Base-by-base conservation (phyloP, 2,113 vertebrate species). In the Rhinogobius similis region DNA sequence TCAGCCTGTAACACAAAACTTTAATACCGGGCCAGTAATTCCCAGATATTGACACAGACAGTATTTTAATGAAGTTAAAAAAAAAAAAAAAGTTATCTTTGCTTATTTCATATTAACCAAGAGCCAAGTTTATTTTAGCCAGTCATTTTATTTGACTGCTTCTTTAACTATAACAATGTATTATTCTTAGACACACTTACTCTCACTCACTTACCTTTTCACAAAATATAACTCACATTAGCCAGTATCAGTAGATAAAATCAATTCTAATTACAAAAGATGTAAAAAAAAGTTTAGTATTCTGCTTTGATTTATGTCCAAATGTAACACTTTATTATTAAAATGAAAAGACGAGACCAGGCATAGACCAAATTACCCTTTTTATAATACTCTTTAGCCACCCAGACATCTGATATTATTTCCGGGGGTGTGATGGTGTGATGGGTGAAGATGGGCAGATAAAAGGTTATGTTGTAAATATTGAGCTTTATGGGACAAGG, bases 381-480 rank as follows among this genome's bases (percentile, higher is more conserved):
- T 61, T 61, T n/a, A 61, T 16, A 38, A 61, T 61, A 13, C 29
- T 3, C n/a, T 36, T 12, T 61, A 38, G 10, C 16, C 29, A 61
- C 18, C 56, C 16, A 32, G 16, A 10, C 24, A 27, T 27, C 23
- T 9, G 58, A n/a, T 4, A 59, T 20, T 20, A 61, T 36, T n/a
- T 61, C 29, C 29, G 5, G 29, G 20, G 58, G 18, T 61, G 27
- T 61, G 29, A 36, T 61, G 58, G 18, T 61, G 27, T 61, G 29
- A 36, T 61, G 29, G 24, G 58, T 5, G 29, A 61, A 36, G 58
- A 61, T 38, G 58, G 29, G 29, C 29, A 61, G 29, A 61, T 61
- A 61, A 61, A 61, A 61, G 58, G 29, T 29, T 29, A n/a, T 61
- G 58, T n/a, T n/a, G 20, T 61, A 61, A 61, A 61, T n/a, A 18